Conservation (phyloP, 2,113 vertebrate species). For the Myrmecophaga tridactyla region DNA sequence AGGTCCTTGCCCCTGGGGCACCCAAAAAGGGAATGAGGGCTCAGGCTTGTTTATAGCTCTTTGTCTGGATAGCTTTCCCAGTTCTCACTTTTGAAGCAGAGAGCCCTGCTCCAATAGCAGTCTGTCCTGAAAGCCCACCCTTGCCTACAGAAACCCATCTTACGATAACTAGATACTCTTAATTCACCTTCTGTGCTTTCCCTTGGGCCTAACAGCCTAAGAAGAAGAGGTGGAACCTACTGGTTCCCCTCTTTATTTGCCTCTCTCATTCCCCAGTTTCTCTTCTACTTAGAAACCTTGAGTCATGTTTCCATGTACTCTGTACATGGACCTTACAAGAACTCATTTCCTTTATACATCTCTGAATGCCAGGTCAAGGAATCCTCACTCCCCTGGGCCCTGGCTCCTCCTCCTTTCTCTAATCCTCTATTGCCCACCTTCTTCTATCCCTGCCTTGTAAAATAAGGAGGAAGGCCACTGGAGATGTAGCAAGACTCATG, state of each 20-base stretch:
- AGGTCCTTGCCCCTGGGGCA: constrained; percentile 19
- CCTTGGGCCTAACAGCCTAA: background rate
- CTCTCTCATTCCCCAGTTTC: background rate
- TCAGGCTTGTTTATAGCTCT: constrained; percentile 42
- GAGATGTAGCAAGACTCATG: background rate
- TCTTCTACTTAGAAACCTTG: background rate
- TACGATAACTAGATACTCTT: background rate
- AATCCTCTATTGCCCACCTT: background rate
- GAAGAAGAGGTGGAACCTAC: background rate
- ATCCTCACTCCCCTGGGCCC: background rate
- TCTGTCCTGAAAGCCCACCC: background rate
- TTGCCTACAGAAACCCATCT: background rate
- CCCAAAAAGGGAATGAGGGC: constrained; percentile 60
- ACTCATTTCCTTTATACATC: background rate
- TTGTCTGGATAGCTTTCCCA: constrained; percentile 30
- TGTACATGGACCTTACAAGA: background rate
- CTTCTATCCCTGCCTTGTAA: background rate
- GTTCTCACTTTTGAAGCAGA: constrained; percentile 53
- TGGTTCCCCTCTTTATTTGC: background rate
- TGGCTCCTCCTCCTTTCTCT: background rate
- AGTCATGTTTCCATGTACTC: background rate
- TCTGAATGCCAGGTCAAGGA: background rate
- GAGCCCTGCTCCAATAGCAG: background rate
- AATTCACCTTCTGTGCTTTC: constrained; percentile 24
- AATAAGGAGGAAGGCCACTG: background rate